A percentile compares a stretch with the other conserved stretches of the same genome.
These are phyloP conservation scores for Dreissena rostriformis DNA, from an alignment of 1,140 invertebrate species.

Conservation along the genomic window DNA sequence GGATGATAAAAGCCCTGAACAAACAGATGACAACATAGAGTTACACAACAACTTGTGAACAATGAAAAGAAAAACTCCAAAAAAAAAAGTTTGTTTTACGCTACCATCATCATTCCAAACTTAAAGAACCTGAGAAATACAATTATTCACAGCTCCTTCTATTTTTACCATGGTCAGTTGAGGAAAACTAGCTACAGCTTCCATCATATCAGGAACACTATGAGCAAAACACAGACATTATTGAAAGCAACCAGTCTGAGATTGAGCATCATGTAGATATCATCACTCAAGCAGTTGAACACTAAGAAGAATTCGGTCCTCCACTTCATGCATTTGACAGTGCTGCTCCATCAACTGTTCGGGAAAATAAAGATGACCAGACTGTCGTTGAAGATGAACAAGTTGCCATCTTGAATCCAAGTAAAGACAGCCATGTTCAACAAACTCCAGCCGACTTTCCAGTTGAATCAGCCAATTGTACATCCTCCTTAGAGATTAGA, in stretches of 20 bases:
- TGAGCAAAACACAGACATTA: constrained; percentile 22
- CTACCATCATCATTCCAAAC: constrained; percentile 44
- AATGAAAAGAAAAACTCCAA: constrained; percentile 49
- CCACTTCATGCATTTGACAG: constrained; percentile 49
- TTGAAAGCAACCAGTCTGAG: constrained; percentile 19
- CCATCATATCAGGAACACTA: constrained; percentile 28
- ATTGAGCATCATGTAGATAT: constrained; percentile 51
- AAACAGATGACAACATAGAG: constrained; percentile 7
- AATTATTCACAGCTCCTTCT: constrained; percentile 47
- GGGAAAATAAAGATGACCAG: constrained; percentile 34
- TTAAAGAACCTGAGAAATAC: constrained; percentile 42
- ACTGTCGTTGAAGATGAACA: constrained; percentile 15
- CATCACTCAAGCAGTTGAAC: constrained; percentile 43
- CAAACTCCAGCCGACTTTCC: constrained; percentile 16
- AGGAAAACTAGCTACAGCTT: constrained; percentile 22
- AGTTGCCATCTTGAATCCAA: constrained; percentile 14
- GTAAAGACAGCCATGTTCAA: constrained; percentile 33
- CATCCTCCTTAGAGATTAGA: background rate
- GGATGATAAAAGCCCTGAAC: background rate
- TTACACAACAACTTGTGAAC: constrained; percentile 23
- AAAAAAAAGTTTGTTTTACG: constrained; percentile 25
- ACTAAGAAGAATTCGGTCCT: constrained; percentile 43
- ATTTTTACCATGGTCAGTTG: constrained; percentile 43
- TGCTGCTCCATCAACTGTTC: constrained; percentile 17
- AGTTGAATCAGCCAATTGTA: constrained; percentile 2